Percentiles rank a stretch among this genome's conserved stretches.
These are phyloP conservation scores for Ifrita kowaldi DNA, from an alignment of 2,113 vertebrate genomes.

Conservation along the genomic window DNA sequence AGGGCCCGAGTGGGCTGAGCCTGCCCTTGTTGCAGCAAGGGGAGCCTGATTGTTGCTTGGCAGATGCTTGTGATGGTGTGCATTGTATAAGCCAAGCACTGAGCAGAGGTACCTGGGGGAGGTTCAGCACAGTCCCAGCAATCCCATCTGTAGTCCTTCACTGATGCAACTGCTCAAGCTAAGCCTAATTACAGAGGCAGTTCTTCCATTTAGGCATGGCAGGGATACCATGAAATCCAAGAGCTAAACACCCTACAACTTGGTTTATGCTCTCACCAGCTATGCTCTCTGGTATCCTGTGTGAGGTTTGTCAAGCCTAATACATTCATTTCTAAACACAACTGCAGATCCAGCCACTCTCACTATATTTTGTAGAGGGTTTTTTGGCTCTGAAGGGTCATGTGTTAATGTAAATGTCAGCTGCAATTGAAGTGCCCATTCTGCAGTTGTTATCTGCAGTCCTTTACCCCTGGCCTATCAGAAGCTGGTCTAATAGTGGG, in stretches of 20 bases:
- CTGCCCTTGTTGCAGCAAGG: not conserved
- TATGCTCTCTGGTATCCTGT: not conserved
- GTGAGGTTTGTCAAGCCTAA: not conserved
- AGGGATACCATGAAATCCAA: not conserved
- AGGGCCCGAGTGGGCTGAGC: not conserved
- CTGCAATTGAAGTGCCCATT: not conserved
- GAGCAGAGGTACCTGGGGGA: not conserved
- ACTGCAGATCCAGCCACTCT: not conserved
- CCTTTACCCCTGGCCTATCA: not conserved
- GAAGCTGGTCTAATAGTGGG: not conserved
- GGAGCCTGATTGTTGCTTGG: not conserved
- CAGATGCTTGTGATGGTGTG: not conserved
- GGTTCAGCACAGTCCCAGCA: not conserved
- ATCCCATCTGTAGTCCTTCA: not conserved
- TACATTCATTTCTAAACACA: accelerated
- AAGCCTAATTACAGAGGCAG: not conserved
- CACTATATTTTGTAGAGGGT: accelerated
- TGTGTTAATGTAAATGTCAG: not conserved
- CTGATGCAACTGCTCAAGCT: not conserved
- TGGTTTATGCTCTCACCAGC: not conserved
- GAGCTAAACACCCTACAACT: accelerated
- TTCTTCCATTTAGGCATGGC: not conserved
- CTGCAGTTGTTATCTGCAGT: not conserved
- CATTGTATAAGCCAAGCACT: not conserved
- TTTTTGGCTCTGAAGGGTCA: not conserved